These are phyloP conservation scores for Himalopsyche japonica DNA, from an alignment of 2,888 invertebrate species.

Conservation along the genomic window DNA sequence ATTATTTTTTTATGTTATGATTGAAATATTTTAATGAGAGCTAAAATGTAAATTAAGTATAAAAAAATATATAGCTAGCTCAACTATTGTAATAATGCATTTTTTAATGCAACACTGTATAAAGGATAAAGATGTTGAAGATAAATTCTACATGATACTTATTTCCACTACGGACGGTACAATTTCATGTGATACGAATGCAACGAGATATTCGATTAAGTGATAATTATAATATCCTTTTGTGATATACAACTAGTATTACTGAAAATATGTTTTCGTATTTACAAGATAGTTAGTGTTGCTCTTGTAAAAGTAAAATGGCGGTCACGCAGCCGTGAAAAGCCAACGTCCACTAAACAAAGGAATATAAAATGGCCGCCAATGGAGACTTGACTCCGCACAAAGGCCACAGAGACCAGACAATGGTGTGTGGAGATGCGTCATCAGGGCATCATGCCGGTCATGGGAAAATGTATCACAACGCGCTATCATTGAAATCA, in stretches of 20 bases:
- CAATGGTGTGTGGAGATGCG: conserved; percentile 25
- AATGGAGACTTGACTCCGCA: background rate
- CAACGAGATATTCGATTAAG: background rate
- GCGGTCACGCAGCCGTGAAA: background rate
- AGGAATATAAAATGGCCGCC: background rate
- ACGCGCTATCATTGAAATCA: background rate
- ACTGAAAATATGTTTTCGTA: background rate
- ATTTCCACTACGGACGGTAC: background rate
- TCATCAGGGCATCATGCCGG: conserved; percentile 14
- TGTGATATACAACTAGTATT: background rate
- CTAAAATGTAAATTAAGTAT: no score
- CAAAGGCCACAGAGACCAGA: conserved; percentile 11
- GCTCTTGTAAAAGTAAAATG: background rate
- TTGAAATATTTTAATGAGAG: no score
- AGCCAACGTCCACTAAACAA: background rate
- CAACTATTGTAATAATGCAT: no score
- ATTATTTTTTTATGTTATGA: no score
- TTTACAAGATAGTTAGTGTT: background rate
- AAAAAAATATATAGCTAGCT: no score
- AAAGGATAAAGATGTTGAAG: no score
- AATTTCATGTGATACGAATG: background rate
- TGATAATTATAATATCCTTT: background rate
- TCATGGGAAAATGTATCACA: background rate
- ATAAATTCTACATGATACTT: no score
- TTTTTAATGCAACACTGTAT: no score